Percentiles rank a stretch among this genome's conserved stretches.
These are phyloP conservation scores for Drepana falcataria DNA, from an alignment of 2,888 invertebrate species.

Conservation along the genomic window DNA sequence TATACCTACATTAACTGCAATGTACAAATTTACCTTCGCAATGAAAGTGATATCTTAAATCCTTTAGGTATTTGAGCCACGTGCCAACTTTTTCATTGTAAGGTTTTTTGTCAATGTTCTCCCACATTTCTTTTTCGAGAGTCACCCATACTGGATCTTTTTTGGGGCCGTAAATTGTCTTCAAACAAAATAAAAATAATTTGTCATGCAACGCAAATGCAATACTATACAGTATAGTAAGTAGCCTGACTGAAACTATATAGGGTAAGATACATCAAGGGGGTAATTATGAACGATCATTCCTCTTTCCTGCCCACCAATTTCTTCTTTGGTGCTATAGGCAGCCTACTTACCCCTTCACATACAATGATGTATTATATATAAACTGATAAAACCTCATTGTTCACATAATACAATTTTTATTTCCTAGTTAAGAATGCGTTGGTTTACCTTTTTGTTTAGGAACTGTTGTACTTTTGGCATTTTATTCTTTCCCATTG, in stretches of 20 bases:
- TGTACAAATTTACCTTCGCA: constrained; percentile 42
- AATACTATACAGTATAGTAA: neutral
- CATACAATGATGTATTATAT: no score
- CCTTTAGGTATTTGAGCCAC: constrained; percentile 57
- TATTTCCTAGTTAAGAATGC: neutral
- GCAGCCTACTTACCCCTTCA: no score
- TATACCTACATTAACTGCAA: neutral
- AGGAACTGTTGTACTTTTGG: constrained; percentile 49
- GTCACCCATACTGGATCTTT: constrained; percentile 63
- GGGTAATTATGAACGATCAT: no score
- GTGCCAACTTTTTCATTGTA: constrained; percentile 62
- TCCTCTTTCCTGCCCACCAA: no score
- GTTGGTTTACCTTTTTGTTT: constrained; percentile 43
- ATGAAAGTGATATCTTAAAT: constrained; percentile 40
- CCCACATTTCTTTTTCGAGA: constrained; percentile 59
- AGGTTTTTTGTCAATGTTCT: constrained; percentile 50
- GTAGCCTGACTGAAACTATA: neutral
- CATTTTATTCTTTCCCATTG: constrained; percentile 54
- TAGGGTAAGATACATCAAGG: no score
- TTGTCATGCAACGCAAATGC: neutral
- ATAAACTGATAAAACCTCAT: no score
- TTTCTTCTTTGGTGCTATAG: no score
- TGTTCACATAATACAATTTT: no score
- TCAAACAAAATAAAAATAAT: constrained; percentile 13
- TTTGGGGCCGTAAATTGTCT: constrained; percentile 49